Base-by-base conservation (phyloP, 2,888 invertebrate genomes). In the Tenthredo scrophulariae region DNA sequence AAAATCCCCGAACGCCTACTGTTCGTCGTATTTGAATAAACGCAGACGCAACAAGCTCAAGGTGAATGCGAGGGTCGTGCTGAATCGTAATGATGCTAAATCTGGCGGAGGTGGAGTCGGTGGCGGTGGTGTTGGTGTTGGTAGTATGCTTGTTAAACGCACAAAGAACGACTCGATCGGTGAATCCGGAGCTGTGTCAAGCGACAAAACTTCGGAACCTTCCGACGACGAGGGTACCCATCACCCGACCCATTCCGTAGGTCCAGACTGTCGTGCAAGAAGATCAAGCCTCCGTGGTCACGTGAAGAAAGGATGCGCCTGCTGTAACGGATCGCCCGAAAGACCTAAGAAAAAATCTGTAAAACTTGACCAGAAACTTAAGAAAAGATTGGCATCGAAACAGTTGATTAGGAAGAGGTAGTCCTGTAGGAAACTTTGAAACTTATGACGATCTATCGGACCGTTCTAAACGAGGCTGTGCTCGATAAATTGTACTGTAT, bases 281-380 rank as follows among this genome's bases (percentile, higher is more conserved):
- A 86, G 93, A 26, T 93, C 94, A 91, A 88, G 95, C 92, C 94
- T 94, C 0, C 93, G 96, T 0, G 95, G 95, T 9, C 95, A 95
- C 13, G 95, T 95, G 1, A 95, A 95, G 88, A 94, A 95, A 67
- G 95, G 95, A 82, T 96, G 96, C 89, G 94, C 94, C 54, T 96
- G 96, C 91, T 96, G 96, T 91, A 95, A 94, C 90, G 95, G 95
- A 9, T 94, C 94, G 0, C 94, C 95, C 0, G 94, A 94, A 3
- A 94, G 95, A 10, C 94, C 94, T 43, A 93, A 94, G 70, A 94
- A 95, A 83, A 95, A 95, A 88, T 84, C 89, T 4, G 89, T 90
- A 3, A 92, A 91, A 72, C 82, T 91, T 33, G 92, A 92, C 72
- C 91, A 92, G 46, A 92, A 90, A 80, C 84, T 91, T 33, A 92